Base-by-base conservation (phyloP, 1,140 invertebrate species). In the Drosophila chauvacae region DNA sequence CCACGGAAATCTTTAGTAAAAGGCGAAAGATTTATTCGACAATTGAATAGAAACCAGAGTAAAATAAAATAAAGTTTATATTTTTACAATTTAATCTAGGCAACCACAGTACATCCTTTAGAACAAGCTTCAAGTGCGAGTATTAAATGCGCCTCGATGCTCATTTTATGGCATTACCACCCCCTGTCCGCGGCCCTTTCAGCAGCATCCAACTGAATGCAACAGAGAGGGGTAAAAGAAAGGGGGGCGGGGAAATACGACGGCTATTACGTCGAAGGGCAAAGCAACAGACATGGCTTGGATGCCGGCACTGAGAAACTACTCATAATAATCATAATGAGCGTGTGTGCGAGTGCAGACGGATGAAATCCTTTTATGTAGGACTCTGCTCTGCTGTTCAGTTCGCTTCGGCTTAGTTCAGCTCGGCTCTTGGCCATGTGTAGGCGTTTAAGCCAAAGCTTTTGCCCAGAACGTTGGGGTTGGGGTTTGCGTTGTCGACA, bases 1-100 rank as follows among this genome's bases (percentile, higher is more conserved):
- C n/a, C n/a, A n/a, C n/a, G n/a, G n/a, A n/a, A n/a, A 93, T 93
- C 92, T 93, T 93, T 93, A 93, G 93, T 93, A 93, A 93, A 93
- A 93, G 92, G 92, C 93, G 92, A 93, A 93, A 93, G 92, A 93
- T 93, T 93, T 93, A 93, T 93, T 92, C 91, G 90, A 92, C 88
- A 92, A 81, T 61, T 91, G 84, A 91, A 91, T 79, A 90, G 87
- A 91, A 90, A 71, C 86, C 88, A 88, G 88, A 91, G 90, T 81
- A 1, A 56, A 1, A 26, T 26, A 5, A 26, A 26, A 26, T 26
- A 26, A 26, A 26, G 26, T 26, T 26, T 26, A 26, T 26, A 26
- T 26, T 26, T 26, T 26, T 26, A 23, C 13, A 33, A 9, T 37
- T 23, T 16, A 16, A 55, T 55, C 13, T 10, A 5, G 7, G 4